Evolutionary conservation across 2,113 vertebrate genomes (phyloP).

Genomic region (Paratilapia polleni): DNA sequence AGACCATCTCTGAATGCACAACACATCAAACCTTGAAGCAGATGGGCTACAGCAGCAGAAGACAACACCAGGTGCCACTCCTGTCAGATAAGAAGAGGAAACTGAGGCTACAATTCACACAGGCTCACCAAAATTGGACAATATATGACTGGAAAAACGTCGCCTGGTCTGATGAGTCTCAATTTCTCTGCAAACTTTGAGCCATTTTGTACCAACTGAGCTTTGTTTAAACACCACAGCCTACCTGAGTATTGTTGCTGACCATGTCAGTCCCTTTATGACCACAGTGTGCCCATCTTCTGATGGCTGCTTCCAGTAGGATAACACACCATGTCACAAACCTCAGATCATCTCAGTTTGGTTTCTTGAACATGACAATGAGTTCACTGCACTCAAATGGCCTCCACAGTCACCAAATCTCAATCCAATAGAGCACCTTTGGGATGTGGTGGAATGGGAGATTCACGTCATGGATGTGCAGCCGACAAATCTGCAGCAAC

Average conservation of each 20-base stretch:
- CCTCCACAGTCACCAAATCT: not conserved
- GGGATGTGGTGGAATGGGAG: not conserved
- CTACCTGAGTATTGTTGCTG: not conserved
- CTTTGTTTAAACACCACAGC: not conserved
- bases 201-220: not conserved
- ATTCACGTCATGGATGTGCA: not conserved
- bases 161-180: not conserved
- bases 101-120: not conserved
- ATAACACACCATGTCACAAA: not conserved
- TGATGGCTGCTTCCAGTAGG: not conserved
- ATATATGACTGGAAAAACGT: fast-evolving
- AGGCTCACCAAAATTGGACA: not conserved
- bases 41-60: not conserved
- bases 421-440: not conserved
- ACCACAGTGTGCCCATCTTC: too few species aligned
- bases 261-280: not conserved
- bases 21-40: not conserved
- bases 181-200: not conserved
- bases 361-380: not conserved
- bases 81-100: not conserved
- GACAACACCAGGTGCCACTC: not conserved
- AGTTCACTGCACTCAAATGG: not conserved
- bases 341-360: not conserved
- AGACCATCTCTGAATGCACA: not conserved
- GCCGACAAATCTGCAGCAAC: too few species aligned